Evolutionary conservation across 2,888 invertebrate species (phyloP).

Genomic region (Andrena haemorrhoa): DNA sequence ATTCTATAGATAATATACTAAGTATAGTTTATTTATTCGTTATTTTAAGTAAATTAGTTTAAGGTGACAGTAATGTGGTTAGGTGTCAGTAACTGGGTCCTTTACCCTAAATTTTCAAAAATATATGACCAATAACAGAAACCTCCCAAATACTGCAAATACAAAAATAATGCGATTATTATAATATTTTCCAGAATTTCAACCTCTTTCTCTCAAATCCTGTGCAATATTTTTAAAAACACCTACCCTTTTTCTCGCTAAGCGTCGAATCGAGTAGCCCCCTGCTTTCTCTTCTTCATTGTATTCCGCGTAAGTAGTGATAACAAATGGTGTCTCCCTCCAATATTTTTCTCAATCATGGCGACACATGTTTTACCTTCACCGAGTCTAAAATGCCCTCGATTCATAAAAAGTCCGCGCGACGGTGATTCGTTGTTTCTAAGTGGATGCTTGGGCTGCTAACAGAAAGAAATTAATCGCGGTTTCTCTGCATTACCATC

Average conservation of each 20-base stretch:
- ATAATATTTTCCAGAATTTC: not conserved
- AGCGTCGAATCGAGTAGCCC: not conserved
- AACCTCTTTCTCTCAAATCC: not conserved
- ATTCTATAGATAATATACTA: too few species aligned
- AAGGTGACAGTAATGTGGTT: too few species aligned
- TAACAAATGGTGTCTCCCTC: not conserved
- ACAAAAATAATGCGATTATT: not conserved
- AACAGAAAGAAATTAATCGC: slow-evolving; percentile 60
- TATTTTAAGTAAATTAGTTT: too few species aligned
- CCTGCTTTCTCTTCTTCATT: not conserved
- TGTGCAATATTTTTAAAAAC: not conserved
- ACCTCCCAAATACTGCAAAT: not conserved
- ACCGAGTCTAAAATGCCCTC: not conserved
- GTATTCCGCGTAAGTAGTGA: not conserved
- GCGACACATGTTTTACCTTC: not conserved
- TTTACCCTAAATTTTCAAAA: too few species aligned
- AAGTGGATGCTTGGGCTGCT: slow-evolving; percentile 15
- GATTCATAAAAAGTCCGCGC: not conserved
- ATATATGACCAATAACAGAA: not conserved
- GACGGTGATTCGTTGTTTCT: slow-evolving; percentile 31
- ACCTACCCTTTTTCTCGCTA: not conserved
- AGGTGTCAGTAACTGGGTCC: too few species aligned
- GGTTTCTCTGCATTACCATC: slow-evolving; percentile 53
- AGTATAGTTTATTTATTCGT: too few species aligned
- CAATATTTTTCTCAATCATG: not conserved